phyloP scores from a whole-genome alignment of 2,797 vertebrate species.

The Hippocampus kuda region DNA sequence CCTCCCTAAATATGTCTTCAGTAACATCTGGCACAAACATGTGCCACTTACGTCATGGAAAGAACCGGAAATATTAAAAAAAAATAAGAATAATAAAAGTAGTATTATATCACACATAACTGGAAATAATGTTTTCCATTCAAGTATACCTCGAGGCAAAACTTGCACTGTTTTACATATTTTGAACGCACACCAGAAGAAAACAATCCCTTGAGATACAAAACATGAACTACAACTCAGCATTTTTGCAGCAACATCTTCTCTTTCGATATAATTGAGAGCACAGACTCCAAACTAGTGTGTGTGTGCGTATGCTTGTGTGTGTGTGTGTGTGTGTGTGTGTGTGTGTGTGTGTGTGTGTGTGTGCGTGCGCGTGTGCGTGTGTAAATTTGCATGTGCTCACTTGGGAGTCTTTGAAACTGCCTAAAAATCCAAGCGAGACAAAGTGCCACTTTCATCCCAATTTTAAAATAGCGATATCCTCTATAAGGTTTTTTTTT shows the following conservation, averaged over 20 bases:
- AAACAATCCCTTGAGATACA: constrained; percentile 49
- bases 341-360: neutral
- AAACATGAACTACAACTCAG: constrained; percentile 29
- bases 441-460: constrained; percentile 26
- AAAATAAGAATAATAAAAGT: too few species aligned
- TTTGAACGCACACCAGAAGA: constrained; percentile 10
- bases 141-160: constrained; percentile 48
- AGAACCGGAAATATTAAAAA: constrained; percentile 30
- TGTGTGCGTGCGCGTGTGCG: neutral
- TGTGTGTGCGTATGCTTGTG: neutral
- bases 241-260: neutral
- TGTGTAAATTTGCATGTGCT: constrained; percentile 13
- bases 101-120: too few species aligned
- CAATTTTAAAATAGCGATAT: constrained; percentile 16
- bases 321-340: neutral
- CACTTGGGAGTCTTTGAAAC: constrained; percentile 49
- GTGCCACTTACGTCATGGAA: constrained; percentile 31
- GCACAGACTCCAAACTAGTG: constrained; percentile 22
- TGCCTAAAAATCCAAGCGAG: constrained; percentile 46
- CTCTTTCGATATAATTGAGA: constrained; percentile 33
- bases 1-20: constrained; percentile 18
- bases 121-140: constrained; percentile 48
- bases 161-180: constrained; percentile 45
- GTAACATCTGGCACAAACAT: constrained; percentile 34
- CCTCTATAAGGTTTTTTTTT: constrained; percentile 22